A percentile compares a stretch with the other conserved stretches of the same genome.
Evolutionary conservation across 2,113 vertebrate genomes (phyloP).

Genomic region (Galeopterus variegatus): DNA sequence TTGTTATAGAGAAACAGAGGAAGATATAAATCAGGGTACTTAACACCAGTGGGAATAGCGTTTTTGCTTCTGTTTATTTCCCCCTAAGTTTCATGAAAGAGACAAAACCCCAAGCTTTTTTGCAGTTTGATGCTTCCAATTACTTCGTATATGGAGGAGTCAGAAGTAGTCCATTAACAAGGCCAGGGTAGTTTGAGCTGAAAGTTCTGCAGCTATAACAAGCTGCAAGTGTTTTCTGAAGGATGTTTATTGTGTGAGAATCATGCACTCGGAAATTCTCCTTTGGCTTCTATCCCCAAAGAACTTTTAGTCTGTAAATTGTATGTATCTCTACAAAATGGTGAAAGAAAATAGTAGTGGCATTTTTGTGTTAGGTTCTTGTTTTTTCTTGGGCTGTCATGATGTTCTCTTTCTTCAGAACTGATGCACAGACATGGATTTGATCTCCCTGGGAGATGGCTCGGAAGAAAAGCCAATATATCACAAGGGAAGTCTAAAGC

Average conservation of each 20-base stretch:
- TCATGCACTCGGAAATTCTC: not conserved
- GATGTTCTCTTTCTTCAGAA: not conserved
- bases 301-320: not conserved
- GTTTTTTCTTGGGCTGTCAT: not conserved
- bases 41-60: conserved; percentile 38
- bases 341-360: not conserved
- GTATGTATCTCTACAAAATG: not conserved
- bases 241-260: not conserved
- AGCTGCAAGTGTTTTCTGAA: not conserved
- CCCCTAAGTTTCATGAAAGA: not conserved
- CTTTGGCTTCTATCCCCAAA: not conserved
- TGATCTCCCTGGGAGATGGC: not conserved
- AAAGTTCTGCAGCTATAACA: accelerated
- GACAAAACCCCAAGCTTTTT: conserved; percentile 42
- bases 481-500: not conserved
- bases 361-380: not conserved
- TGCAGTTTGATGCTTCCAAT: accelerated
- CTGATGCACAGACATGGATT: not conserved
- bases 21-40: conserved; percentile 30
- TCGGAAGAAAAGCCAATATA: not conserved
- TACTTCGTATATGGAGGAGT: too few species aligned
- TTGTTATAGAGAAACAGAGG: not conserved
- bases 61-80: not conserved
- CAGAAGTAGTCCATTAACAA: not conserved
- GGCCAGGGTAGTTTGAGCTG: not conserved